phyloP scores from a whole-genome alignment of 2,113 vertebrate genomes.

The Coptodon bakossiorum region DNA sequence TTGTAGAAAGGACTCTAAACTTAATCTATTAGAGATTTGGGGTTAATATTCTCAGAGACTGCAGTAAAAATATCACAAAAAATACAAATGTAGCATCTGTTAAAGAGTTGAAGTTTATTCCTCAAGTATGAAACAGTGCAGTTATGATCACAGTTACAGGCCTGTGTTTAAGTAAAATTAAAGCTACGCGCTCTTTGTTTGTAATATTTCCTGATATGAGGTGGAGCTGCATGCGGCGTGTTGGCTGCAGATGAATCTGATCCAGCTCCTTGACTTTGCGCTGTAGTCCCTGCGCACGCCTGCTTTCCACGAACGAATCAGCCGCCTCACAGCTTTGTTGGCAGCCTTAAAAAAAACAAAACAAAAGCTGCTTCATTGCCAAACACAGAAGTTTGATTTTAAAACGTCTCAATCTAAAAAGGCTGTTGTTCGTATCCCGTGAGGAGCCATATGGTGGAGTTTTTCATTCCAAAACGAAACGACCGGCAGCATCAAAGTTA shows the following conservation, averaged over 20 bases:
- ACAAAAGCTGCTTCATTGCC: not conserved
- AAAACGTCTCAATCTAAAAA: not conserved
- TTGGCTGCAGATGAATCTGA: not conserved
- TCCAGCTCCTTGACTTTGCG: not conserved
- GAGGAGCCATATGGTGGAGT: not conserved
- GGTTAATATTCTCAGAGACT: not conserved
- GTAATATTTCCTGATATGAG: not conserved
- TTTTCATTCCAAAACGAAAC: not conserved
- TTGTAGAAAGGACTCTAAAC: not conserved
- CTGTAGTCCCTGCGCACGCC: rapidly evolving
- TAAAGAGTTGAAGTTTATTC: not conserved
- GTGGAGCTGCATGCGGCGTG: rapidly evolving
- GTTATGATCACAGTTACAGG: not conserved
- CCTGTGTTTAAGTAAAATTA: not conserved
- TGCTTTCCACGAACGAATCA: not conserved
- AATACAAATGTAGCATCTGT: not conserved
- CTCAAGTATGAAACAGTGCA: not conserved
- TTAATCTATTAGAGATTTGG: not conserved
- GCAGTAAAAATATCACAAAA: not conserved
- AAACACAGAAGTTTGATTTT: not conserved
- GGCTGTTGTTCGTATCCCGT: not conserved
- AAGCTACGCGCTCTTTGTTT: too few species aligned
- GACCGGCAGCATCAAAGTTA: not conserved
- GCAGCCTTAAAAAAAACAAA: not conserved
- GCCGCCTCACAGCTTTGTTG: not conserved